Conservation (phyloP, 2,113 vertebrate species). For the Origma solitaria region DNA sequence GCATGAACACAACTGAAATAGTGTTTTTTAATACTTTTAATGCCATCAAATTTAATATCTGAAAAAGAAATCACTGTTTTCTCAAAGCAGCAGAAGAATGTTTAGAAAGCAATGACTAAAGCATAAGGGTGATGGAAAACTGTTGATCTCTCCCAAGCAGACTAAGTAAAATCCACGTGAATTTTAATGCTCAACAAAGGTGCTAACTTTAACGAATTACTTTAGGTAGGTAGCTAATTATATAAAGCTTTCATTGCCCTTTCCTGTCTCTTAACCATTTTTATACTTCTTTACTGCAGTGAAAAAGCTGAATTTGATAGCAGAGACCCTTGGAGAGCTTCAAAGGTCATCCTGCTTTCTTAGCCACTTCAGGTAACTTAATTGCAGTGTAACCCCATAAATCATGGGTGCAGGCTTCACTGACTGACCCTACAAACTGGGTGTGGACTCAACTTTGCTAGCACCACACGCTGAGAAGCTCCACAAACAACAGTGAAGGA, state of each 20-base stretch:
- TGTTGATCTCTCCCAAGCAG: not conserved
- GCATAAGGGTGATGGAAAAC: not conserved
- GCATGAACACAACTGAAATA: not conserved
- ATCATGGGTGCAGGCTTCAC: not conserved
- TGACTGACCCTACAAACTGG: not conserved
- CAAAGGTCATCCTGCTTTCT: not conserved
- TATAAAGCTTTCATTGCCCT: not conserved
- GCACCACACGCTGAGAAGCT: slow-evolving; percentile 16
- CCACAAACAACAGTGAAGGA: slow-evolving; percentile 39
- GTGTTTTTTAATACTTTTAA: not conserved
- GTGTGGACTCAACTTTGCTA: not conserved
- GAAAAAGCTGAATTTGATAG: not conserved
- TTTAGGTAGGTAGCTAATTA: not conserved
- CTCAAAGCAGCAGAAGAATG: not conserved
- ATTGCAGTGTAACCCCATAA: not conserved
- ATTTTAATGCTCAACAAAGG: not conserved
- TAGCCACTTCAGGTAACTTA: not conserved
- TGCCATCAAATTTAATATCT: not conserved
- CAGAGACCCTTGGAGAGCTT: not conserved
- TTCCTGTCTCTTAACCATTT: not conserved
- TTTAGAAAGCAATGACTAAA: not conserved
- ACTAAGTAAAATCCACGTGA: not conserved
- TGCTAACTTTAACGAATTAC: not conserved
- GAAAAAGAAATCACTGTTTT: not conserved
- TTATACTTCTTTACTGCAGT: not conserved